Evolutionary conservation across 2,797 vertebrate genomes (phyloP), one percentile per base, ranked within the genome.

Genomic region (Centropyge bicolor): DNA sequence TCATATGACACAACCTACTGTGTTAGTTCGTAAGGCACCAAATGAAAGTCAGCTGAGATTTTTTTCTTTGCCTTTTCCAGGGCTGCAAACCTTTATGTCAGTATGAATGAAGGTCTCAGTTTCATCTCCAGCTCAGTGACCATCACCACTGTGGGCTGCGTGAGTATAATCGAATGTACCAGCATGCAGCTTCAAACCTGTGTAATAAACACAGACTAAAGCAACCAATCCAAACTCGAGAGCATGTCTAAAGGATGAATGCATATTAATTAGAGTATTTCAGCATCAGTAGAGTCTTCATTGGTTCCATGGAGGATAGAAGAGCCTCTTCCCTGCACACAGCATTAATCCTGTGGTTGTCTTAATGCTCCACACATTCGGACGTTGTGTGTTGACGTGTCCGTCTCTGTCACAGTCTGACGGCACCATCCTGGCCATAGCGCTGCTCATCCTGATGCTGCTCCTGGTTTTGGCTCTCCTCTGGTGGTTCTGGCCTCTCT

Each of bases 401-500:
- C 57, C 75, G 79, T 89, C 68, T 90, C 70, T 85, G 63, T 87
- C 62, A 82, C 94, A 99, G 98, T 98, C 98, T 0, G 97, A 99
- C 17, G 98, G 98, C 81, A 99, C 97, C 78, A 97, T 99, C 90
- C 92, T 99, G 96, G 98, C 97, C 5, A 96, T 99, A 0, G 97
- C 97, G 6, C 86, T 99, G 87, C 91, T 99, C 85, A 97, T 99
- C 91, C 95, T 99, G 74, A 98, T 99, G 95, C 93, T 99, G 11
- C 94, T 99, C n/a, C 89, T 99, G 89, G 92, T 96, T 0, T 72
- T 99, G 94, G 96, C 91, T 19, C 95, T 99, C 4, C 95, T 99
- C 66, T 99, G 98, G 98, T 99, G 98, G 98, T 99, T 99, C 95
- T 99, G 98, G 98, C 98, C 98, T 13, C 97, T 99, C n/a, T 99